phyloP scores from a whole-genome alignment of 2,113 vertebrate genomes.

The Gopherus flavomarginatus region DNA sequence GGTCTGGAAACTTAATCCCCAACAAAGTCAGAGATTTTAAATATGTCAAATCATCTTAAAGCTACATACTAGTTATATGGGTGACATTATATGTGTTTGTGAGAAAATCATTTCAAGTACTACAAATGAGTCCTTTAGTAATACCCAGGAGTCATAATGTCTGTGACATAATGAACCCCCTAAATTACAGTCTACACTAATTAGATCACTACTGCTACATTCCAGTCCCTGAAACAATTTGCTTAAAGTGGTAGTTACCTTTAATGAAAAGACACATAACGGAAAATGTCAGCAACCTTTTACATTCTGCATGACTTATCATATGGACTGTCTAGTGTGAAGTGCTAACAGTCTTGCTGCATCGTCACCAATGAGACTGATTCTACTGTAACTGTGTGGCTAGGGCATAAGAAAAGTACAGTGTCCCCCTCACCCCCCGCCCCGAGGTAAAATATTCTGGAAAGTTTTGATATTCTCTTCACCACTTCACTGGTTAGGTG shows the following conservation, averaged over 20 bases:
- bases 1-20: constrained; percentile 48
- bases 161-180: constrained; percentile 83
- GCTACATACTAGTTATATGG: neutral
- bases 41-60: constrained; percentile 38
- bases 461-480: neutral
- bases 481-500: neutral
- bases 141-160: constrained; percentile 81
- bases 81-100: constrained; percentile 56
- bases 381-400: neutral
- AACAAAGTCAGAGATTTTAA: constrained; percentile 48
- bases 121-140: constrained; percentile 82
- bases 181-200: constrained; percentile 84
- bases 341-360: neutral
- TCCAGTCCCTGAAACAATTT: constrained; percentile 79
- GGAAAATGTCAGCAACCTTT: constrained; percentile 69
- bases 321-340: neutral
- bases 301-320: constrained; percentile 2
- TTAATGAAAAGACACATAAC: constrained; percentile 67
- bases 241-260: constrained; percentile 78
- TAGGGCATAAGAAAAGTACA: neutral
- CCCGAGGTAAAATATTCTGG: neutral
- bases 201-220: constrained; percentile 82
- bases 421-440: neutral
- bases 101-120: constrained; percentile 79
- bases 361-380: neutral